Evolutionary conservation across 2,888 invertebrate species (phyloP).

Genomic region (Metallyticus violacea): DNA sequence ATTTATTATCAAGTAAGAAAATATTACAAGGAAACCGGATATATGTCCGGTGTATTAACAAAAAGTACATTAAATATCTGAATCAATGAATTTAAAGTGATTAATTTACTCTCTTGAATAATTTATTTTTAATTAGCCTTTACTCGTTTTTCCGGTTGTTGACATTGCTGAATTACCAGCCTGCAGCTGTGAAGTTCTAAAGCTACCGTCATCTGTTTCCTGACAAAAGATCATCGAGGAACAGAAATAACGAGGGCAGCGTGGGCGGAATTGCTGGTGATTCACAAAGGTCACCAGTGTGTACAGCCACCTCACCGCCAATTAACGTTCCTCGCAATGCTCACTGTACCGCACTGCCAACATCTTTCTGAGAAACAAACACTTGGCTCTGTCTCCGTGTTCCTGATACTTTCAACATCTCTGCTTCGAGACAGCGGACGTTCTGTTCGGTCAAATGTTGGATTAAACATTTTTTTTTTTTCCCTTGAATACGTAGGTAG

Average conservation of each 20-base stretch:
- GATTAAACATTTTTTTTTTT: no score
- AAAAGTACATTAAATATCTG: no score
- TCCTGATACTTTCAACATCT: neutral
- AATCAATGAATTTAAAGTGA: no score
- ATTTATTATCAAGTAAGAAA: no score
- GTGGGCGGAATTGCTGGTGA: neutral
- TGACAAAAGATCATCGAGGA: neutral
- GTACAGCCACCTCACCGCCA: neutral
- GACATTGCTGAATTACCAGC: no score
- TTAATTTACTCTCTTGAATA: no score
- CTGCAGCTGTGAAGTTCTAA: neutral
- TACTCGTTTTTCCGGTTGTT: no score
- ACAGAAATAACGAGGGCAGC: no score
- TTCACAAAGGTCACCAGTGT: neutral
- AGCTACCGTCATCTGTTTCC: neutral
- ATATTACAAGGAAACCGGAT: no score
- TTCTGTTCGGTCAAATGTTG: neutral
- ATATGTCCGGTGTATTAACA: no score
- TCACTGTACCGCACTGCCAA: neutral
- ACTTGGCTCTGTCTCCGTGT: neutral
- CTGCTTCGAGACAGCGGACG: neutral
- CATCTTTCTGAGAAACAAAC: neutral
- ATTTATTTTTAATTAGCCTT: no score
- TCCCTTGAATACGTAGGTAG: no score
- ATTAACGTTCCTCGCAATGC: neutral